Evolutionary conservation across 2,888 invertebrate species (phyloP).

Genomic region (Tetragnatha montana): DNA sequence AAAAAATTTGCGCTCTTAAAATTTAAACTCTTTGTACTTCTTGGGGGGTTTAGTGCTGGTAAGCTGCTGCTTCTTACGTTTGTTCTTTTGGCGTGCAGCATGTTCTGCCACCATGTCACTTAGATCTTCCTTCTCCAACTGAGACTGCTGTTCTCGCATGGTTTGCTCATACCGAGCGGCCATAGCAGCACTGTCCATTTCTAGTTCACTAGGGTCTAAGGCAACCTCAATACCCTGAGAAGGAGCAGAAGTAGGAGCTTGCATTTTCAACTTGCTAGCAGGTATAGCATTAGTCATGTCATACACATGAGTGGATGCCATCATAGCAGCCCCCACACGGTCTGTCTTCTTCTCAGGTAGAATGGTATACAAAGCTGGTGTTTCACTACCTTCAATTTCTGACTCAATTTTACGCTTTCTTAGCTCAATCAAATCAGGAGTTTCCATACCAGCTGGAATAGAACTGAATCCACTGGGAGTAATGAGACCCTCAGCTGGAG

Average conservation of each 20-base stretch:
- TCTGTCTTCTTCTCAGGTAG: slow-evolving; percentile 95
- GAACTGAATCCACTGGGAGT: slow-evolving; percentile 95
- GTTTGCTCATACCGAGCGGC: slow-evolving; percentile 96
- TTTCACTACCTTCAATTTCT: slow-evolving; percentile 96
- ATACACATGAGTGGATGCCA: slow-evolving; percentile 97
- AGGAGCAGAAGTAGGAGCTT: slow-evolving; percentile 52
- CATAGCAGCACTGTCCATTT: slow-evolving; percentile 96
- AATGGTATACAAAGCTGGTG: slow-evolving; percentile 95
- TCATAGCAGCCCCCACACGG: slow-evolving; percentile 90
- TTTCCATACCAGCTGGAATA: slow-evolving; percentile 96
- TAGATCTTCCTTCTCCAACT: slow-evolving; percentile 92
- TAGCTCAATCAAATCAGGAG: slow-evolving; percentile 98
- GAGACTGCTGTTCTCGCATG: slow-evolving; percentile 92
- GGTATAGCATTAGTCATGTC: slow-evolving; percentile 84
- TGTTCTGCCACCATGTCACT: slow-evolving; percentile 99
- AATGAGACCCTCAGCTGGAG: slow-evolving; percentile 89
- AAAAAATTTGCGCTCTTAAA: slow-evolving; percentile 79
- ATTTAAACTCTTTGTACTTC: slow-evolving; percentile 99
- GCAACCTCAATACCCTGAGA: slow-evolving; percentile 88
- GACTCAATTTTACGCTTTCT: slow-evolving; percentile 97
- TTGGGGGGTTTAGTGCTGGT: slow-evolving; percentile 91
- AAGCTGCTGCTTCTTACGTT: slow-evolving; percentile 89
- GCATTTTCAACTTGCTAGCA: slow-evolving; percentile 56
- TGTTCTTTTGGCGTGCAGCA: slow-evolving; percentile 96
- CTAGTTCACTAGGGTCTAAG: slow-evolving; percentile 96